Percentiles rank a stretch among this genome's conserved stretches.
These are phyloP conservation scores for Pseudochirops cupreus DNA, from an alignment of 2,797 vertebrate genomes.

Conservation along the genomic window DNA sequence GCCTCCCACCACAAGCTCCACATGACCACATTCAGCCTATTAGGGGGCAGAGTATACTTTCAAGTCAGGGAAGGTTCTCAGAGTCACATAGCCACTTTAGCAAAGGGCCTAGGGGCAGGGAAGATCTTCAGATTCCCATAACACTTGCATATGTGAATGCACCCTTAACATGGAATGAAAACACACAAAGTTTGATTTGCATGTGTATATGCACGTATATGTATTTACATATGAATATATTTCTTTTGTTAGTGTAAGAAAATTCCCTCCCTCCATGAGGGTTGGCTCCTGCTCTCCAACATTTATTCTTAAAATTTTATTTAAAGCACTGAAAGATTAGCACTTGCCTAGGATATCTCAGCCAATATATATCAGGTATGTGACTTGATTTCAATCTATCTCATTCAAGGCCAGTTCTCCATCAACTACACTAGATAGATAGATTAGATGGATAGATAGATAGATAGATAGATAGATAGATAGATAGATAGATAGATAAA, in stretches of 20 bases:
- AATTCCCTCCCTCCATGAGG: neutral
- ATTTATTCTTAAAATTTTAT: neutral
- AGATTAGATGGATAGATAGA: no score
- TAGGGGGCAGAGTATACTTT: no score
- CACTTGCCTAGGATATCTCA: neutral
- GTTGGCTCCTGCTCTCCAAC: neutral
- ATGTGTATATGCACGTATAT: neutral
- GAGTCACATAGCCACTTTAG: no score
- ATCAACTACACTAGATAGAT: neutral
- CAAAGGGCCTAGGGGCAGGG: no score
- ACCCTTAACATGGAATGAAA: slow-evolving; percentile 30
- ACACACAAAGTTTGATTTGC: neutral
- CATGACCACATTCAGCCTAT: no score
- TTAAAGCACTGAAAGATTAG: neutral
- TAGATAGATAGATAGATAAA: no score
- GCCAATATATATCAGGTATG: neutral
- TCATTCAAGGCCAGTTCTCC: neutral
- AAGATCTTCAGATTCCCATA: no score
- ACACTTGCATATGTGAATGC: slow-evolving; percentile 6
- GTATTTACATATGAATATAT: neutral
- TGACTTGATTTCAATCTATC: neutral
- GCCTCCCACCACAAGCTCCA: no score
- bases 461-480: no score
- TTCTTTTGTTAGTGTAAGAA: neutral
- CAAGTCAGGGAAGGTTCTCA: no score